A percentile compares a stretch with the other conserved stretches of the same genome.
These are phyloP conservation scores for Trichopoda pennipes DNA, from an alignment of 2,888 invertebrate species.

Conservation along the genomic window DNA sequence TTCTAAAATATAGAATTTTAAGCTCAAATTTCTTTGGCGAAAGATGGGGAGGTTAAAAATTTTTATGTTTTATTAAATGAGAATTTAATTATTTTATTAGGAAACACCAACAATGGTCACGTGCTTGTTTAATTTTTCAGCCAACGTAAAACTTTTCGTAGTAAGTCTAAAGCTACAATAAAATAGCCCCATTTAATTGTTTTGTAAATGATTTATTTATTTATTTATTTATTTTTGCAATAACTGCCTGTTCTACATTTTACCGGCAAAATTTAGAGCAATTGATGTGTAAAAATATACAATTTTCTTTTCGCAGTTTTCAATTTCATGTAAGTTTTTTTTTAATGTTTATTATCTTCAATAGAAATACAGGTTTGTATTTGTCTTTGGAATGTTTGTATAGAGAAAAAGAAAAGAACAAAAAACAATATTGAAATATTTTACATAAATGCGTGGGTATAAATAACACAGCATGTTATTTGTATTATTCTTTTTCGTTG, in stretches of 20 bases:
- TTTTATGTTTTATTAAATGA: too few relatives aligned
- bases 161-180: not conserved
- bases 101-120: too few relatives aligned
- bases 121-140: not conserved
- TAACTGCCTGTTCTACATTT: constrained; percentile 47
- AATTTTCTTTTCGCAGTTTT: constrained; percentile 35
- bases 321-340: not conserved
- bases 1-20: too few relatives aligned
- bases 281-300: constrained; percentile 40
- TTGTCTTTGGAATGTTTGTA: constrained; percentile 6
- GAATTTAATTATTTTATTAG: too few relatives aligned
- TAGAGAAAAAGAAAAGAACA: constrained; percentile 36
- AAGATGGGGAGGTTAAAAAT: too few relatives aligned
- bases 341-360: constrained; percentile 4
- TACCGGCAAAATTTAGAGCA: constrained; percentile 59
- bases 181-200: not conserved
- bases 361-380: constrained; percentile 29
- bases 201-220: constrained; percentile 28
- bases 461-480: constrained; percentile 47
- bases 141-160: not conserved
- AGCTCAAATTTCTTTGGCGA: too few relatives aligned
- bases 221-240: constrained; percentile 24
- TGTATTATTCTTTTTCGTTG: constrained; percentile 25
- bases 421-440: constrained; percentile 57
- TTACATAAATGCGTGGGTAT: constrained; percentile 56